phyloP scores from a whole-genome alignment of 2,113 vertebrate genomes.

The Chaetodon trifascialis region DNA sequence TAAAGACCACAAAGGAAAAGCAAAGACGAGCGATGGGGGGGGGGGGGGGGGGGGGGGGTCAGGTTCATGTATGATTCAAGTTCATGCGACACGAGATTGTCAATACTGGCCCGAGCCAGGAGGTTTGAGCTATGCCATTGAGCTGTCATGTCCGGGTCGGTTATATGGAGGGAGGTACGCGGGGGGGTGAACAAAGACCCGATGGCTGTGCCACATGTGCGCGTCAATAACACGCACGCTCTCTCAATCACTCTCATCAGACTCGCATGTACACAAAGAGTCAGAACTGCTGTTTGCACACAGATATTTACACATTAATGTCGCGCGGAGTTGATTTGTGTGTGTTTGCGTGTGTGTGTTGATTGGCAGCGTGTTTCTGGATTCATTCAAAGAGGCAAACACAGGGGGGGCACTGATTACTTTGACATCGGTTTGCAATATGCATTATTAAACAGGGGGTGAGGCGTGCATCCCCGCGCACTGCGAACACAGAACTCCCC shows the following conservation, averaged over 20 bases:
- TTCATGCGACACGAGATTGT: conserved; percentile 37
- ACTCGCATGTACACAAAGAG: neutral
- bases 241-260: neutral
- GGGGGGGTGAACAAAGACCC: conserved; percentile 70
- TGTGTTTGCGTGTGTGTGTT: neutral
- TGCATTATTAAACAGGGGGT: neutral
- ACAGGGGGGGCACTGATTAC: neutral
- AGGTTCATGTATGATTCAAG: conserved; percentile 36
- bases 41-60: neutral
- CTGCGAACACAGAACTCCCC: neutral
- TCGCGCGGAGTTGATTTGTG: neutral
- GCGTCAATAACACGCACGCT: conserved; percentile 66
- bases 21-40: neutral
- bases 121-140: conserved; percentile 10
- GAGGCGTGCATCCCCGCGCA: neutral
- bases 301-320: neutral
- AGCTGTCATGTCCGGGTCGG: conserved; percentile 45
- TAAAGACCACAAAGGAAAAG: conserved; percentile 39
- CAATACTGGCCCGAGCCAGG: conserved; percentile 57
- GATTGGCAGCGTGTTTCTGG: neutral
- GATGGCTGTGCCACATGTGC: conserved; percentile 74
- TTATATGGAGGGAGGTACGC: neutral
- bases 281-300: too few relatives aligned
- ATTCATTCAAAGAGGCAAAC: neutral
- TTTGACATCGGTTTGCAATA: conserved; percentile 8